These are phyloP conservation scores for Drosophila nr. medialis DNA, from an alignment of 2,888 invertebrate genomes.

Conservation along the genomic window DNA sequence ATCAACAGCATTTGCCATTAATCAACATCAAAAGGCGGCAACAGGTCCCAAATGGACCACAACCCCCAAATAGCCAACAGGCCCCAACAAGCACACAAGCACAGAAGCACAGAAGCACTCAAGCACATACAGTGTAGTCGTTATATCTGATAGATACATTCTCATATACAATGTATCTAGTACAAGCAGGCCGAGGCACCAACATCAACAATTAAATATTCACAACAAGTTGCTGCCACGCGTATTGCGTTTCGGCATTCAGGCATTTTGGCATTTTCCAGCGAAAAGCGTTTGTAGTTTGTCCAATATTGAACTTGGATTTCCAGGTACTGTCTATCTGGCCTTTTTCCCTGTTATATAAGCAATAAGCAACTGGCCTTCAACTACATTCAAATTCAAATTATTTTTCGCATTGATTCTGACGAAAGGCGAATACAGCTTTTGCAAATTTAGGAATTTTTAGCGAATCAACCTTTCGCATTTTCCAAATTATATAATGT, in stretches of 20 bases:
- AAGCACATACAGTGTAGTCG: background rate
- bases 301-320: slow-evolving; percentile 56
- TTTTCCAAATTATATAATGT: slow-evolving; percentile 30
- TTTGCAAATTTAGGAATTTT: slow-evolving; percentile 26
- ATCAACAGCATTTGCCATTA: slow-evolving; percentile 79
- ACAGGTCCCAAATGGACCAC: slow-evolving; percentile 44
- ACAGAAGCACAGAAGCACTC: background rate
- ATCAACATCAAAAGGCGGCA: slow-evolving; percentile 80
- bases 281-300: slow-evolving; percentile 58
- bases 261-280: slow-evolving; percentile 38
- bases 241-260: slow-evolving; percentile 58
- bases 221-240: slow-evolving; percentile 73
- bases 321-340: slow-evolving; percentile 45
- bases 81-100: slow-evolving; percentile 5
- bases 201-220: slow-evolving; percentile 41
- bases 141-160: slow-evolving; percentile 46
- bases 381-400: slow-evolving; percentile 59
- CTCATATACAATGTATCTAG: slow-evolving; percentile 16
- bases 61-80: slow-evolving; percentile 12
- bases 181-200: background rate
- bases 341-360: slow-evolving; percentile 37
- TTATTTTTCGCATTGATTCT: slow-evolving; percentile 43
- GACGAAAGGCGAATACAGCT: slow-evolving; percentile 13
- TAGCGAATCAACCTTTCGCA: slow-evolving; percentile 35
- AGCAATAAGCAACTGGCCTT: slow-evolving; percentile 36